Conservation (phyloP, 2,113 vertebrate genomes). For the Thalassoma bifasciatum region DNA sequence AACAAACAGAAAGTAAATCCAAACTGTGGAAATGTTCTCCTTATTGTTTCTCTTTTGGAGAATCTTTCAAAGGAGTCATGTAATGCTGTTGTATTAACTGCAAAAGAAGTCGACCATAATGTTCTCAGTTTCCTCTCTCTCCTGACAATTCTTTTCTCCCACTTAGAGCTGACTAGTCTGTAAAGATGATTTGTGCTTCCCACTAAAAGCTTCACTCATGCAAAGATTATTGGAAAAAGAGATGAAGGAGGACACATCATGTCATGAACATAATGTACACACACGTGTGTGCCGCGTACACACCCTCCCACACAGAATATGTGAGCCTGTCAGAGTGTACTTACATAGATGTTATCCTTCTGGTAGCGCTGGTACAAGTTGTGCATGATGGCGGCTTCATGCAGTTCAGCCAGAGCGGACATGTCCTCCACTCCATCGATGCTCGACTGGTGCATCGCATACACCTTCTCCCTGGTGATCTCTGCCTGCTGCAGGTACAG, state of each 20-base stretch:
- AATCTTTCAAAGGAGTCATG: no score
- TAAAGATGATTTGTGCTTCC: conserved; percentile 41
- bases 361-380: conserved; percentile 91
- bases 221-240: conserved; percentile 31
- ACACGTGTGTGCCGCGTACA: neutral
- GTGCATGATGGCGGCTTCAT: conserved; percentile 92
- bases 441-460: conserved; percentile 90
- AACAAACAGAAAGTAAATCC: neutral
- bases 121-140: neutral
- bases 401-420: conserved; percentile 89
- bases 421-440: conserved; percentile 92
- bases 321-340: conserved; percentile 25
- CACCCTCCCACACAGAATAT: neutral
- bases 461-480: conserved; percentile 86
- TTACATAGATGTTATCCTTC: conserved; percentile 90
- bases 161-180: conserved; percentile 19
- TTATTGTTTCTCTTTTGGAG: no score
- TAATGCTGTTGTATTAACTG: no score
- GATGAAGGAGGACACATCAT: neutral
- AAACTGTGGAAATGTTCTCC: no score
- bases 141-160: neutral
- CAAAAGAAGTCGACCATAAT: no score
- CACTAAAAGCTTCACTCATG: conserved; percentile 45
- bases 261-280: neutral
- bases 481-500: conserved; percentile 83